Evolutionary conservation across 2,797 vertebrate species (phyloP).

Genomic region (Labroides dimidiatus): DNA sequence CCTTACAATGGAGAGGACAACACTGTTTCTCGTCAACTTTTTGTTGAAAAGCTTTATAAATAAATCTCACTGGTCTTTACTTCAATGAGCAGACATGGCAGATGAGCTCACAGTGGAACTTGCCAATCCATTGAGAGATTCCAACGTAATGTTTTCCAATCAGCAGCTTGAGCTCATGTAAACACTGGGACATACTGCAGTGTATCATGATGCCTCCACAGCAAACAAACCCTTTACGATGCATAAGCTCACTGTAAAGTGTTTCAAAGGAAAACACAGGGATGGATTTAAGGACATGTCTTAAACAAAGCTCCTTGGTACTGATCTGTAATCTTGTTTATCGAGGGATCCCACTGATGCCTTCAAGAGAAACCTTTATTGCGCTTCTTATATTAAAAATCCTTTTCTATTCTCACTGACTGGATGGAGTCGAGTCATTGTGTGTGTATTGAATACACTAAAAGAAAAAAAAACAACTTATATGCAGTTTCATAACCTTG

Average conservation of each 20-base stretch:
- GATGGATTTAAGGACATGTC: background rate
- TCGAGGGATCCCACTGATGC: too few relatives aligned
- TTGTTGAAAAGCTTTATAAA: too few relatives aligned
- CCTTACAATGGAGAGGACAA: too few relatives aligned
- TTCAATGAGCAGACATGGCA: too few relatives aligned
- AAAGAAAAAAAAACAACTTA: conserved; percentile 2
- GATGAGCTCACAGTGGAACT: too few relatives aligned
- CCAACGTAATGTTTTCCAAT: too few relatives aligned
- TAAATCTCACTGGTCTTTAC: too few relatives aligned
- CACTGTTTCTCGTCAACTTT: too few relatives aligned
- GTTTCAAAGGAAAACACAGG: background rate
- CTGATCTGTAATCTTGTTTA: conserved; percentile 5
- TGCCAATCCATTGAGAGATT: too few relatives aligned
- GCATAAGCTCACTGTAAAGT: background rate
- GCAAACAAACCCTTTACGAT: background rate
- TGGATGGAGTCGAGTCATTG: conserved; percentile 5
- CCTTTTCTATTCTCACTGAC: conserved; percentile 1
- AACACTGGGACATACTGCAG: too few relatives aligned
- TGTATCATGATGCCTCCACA: background rate
- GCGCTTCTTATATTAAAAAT: background rate
- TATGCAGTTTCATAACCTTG: background rate
- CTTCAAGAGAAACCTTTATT: too few relatives aligned
- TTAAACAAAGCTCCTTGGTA: background rate
- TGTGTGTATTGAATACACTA: conserved; percentile 20
- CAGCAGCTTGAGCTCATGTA: too few relatives aligned